A percentile compares a stretch with the other conserved stretches of the same genome.
Conservation (phyloP, 2,888 invertebrate genomes). For the Stegana nigrithorax region DNA sequence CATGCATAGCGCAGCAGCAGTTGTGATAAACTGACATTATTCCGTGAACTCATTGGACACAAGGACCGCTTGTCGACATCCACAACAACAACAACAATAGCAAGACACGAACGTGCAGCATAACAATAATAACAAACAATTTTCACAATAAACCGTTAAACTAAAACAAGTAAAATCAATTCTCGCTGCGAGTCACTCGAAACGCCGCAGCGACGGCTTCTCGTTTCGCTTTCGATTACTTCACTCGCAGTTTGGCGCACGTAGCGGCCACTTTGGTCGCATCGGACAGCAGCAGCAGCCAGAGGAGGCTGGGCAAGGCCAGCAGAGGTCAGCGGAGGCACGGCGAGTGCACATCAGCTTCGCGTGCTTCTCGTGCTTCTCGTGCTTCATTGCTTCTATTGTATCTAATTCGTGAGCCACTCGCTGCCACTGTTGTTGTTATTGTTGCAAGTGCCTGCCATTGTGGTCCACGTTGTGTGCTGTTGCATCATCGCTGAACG, state of each 20-base stretch:
- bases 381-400: too few species aligned
- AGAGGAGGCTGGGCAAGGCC: background rate
- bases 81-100: background rate
- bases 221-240: background rate
- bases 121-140: constrained; percentile 33
- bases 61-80: constrained; percentile 1
- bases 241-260: constrained; percentile 22
- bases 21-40: background rate
- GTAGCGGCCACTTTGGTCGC: constrained; percentile 3
- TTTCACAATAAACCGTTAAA: constrained; percentile 33
- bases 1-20: background rate
- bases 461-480: background rate
- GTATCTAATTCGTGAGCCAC: too few species aligned
- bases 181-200: constrained; percentile 32
- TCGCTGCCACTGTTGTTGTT: too few species aligned
- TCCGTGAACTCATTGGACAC: background rate
- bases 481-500: too few species aligned
- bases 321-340: too few species aligned
- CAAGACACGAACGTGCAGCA: constrained; percentile 21
- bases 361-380: too few species aligned
- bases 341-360: too few species aligned
- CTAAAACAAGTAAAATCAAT: constrained; percentile 51
- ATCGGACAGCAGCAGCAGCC: too few species aligned
- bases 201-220: constrained; percentile 1
- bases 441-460: too few species aligned